A percentile compares a stretch with the other conserved stretches of the same genome.
phyloP scores from a whole-genome alignment of 2,888 invertebrate genomes.

The Penaeus monodon region DNA sequence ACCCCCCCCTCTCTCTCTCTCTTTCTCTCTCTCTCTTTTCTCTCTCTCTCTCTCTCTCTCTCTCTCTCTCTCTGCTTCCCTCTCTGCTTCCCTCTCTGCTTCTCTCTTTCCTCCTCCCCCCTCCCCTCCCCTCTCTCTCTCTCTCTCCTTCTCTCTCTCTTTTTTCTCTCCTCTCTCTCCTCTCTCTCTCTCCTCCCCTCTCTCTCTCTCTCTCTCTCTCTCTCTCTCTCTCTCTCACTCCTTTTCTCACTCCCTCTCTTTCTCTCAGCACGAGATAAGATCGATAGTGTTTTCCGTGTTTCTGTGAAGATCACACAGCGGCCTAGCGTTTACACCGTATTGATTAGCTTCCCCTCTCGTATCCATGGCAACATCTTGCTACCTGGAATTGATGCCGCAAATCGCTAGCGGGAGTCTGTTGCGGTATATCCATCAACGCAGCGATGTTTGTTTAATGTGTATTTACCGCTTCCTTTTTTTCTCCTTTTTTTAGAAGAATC shows the following conservation, averaged over 20 bases:
- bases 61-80: too few species aligned
- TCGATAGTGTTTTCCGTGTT: neutral
- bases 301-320: neutral
- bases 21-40: too few species aligned
- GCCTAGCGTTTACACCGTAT: slow-evolving; percentile 16
- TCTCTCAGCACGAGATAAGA: neutral
- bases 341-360: slow-evolving; percentile 22
- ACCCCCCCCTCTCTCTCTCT: too few species aligned
- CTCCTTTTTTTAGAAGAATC: too few species aligned
- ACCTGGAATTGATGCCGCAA: slow-evolving; percentile 17
- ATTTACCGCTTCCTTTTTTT: too few species aligned
- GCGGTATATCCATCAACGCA: neutral
- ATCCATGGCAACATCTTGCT: slow-evolving; percentile 19
- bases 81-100: too few species aligned
- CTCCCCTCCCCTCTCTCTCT: neutral
- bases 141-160: too few species aligned
- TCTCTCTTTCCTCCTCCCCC: too few species aligned
- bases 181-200: neutral
- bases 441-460: neutral
- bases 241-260: slow-evolving; percentile 21
- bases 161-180: neutral
- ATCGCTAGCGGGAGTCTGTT: neutral
- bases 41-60: too few species aligned
- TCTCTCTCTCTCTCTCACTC: slow-evolving; percentile 2
- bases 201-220: slow-evolving; percentile 25